Percentiles rank a stretch among this genome's conserved stretches.
These are phyloP conservation scores for Proteles cristata DNA, from an alignment of 2,113 vertebrate species.

Conservation along the genomic window DNA sequence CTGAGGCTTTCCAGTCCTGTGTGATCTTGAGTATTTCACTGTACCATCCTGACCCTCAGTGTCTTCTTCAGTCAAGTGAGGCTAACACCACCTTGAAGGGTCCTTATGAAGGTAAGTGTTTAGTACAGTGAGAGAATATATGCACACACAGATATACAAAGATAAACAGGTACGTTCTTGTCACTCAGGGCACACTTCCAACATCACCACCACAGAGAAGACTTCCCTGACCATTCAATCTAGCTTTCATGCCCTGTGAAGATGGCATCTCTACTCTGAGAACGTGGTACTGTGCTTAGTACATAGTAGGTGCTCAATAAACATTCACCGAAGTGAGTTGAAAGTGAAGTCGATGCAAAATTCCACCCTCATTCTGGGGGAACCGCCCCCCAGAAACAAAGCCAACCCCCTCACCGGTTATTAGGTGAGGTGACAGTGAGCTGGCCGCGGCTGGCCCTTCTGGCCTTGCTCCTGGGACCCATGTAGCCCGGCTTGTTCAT, in stretches of 20 bases:
- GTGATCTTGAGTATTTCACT: no score
- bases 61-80: background rate
- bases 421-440: no score
- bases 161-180: background rate
- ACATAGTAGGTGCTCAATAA: background rate
- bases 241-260: background rate
- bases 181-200: background rate
- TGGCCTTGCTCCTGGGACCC: background rate
- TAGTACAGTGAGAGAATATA: background rate
- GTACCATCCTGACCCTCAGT: background rate
- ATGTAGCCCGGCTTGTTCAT: fast-evolving
- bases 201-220: background rate
- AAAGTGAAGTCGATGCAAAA: background rate
- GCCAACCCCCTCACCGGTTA: background rate
- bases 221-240: no score
- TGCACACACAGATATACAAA: background rate
- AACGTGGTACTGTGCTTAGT: background rate
- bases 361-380: no score
- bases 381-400: background rate
- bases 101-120: background rate
- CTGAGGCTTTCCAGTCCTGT: background rate
- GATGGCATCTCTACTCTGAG: fast-evolving
- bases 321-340: background rate
- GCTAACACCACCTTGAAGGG: background rate
- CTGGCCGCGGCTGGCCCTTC: background rate